These are phyloP conservation scores for Cisticola juncidis DNA, from an alignment of 2,113 vertebrate genomes.

Conservation along the genomic window DNA sequence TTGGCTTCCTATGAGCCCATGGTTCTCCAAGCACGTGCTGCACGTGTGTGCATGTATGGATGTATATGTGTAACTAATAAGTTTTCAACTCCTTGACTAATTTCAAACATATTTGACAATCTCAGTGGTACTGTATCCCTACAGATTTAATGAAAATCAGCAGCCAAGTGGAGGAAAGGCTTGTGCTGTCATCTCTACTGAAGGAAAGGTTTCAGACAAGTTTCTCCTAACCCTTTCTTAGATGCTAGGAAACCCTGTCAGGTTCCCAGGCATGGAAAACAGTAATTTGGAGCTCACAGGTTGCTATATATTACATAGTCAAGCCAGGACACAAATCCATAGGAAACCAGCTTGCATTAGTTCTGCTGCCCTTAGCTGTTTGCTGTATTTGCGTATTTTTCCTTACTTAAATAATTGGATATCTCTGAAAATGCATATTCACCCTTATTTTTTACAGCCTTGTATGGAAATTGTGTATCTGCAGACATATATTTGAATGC, in stretches of 20 bases:
- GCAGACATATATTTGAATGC: constrained; percentile 7
- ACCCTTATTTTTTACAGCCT: background rate
- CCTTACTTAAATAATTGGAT: background rate
- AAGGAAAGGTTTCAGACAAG: background rate
- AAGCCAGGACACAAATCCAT: background rate
- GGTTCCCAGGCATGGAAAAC: background rate
- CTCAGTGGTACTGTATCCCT: background rate
- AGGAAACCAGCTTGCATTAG: background rate
- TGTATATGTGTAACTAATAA: background rate
- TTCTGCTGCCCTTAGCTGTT: constrained; percentile 9
- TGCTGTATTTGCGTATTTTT: background rate
- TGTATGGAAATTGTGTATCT: background rate
- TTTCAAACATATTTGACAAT: constrained; percentile 2
- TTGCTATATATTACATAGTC: background rate
- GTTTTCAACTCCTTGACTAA: background rate
- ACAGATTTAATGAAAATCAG: background rate
- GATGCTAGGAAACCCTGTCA: background rate
- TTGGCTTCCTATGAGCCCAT: background rate
- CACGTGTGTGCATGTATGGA: background rate
- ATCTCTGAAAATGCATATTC: background rate
- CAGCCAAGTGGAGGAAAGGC: background rate
- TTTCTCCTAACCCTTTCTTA: background rate
- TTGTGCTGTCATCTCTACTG: background rate
- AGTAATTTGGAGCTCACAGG: background rate
- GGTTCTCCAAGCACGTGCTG: background rate